Percentiles rank a stretch among this genome's conserved stretches.
Conservation (phyloP, 2,888 invertebrate species). For the Zootermopsis nevadensis region DNA sequence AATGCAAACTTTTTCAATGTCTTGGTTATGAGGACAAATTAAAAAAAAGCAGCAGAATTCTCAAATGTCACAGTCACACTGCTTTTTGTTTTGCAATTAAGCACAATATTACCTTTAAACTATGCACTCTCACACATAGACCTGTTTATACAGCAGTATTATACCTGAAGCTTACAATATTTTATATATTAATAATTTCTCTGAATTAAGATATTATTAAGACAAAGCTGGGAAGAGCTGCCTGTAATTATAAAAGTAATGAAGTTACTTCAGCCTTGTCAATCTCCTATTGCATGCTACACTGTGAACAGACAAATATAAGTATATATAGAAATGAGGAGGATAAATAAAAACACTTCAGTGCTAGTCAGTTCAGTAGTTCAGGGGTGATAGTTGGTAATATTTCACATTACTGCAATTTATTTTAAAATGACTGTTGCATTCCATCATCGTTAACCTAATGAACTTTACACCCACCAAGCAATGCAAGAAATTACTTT, state of each 20-base stretch:
- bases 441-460: not conserved
- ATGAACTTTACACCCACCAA: not conserved
- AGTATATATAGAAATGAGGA: slow-evolving; percentile 5
- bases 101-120: slow-evolving; percentile 6
- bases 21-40: not conserved
- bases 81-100: not conserved
- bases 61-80: not conserved
- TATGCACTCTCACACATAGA: not conserved
- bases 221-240: not conserved
- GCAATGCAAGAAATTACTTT: not conserved
- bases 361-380: not conserved
- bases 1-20: not conserved
- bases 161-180: slow-evolving; percentile 28
- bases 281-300: not conserved
- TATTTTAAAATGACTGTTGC: not conserved
- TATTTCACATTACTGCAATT: not conserved
- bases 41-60: not conserved
- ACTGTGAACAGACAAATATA: not conserved
- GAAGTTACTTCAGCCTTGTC: not conserved
- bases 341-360: not conserved
- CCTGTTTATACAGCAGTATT: not conserved
- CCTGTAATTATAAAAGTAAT: not conserved
- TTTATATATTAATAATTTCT: slow-evolving; percentile 8
- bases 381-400: not conserved
- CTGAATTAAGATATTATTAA: not conserved